Base-by-base conservation (phyloP, 2,888 invertebrate genomes). In the Tenodera sinensis region DNA sequence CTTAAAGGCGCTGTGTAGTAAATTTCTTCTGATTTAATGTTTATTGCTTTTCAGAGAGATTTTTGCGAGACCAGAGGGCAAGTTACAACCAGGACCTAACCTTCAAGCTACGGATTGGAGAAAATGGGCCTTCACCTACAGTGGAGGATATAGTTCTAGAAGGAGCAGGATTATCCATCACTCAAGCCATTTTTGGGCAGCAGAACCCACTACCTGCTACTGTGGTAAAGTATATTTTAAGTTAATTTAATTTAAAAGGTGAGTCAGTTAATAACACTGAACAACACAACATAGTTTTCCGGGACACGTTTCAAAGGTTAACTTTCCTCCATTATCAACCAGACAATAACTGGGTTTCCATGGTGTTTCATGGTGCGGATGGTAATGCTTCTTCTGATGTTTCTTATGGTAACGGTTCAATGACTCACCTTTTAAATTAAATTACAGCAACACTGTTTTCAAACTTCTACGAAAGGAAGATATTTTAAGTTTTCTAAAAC, bases 11-110 rank as follows among this genome's bases (percentile, higher is more conserved):
- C 7, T 34, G 54, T 71, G 20, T 71, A 71, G 3, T 71, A 71
- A 7, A 71, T 71, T 71, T 3, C 20, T 30, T 28, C n/a, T 87
- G 71, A 54, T 54, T 83, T 15, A 9, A 20, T 20, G 85, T 90
- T 89, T 83, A 89, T 89, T 85, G 27, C 25, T 91, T 92, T 92
- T 27, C 92, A 92, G 97, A 96, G 89, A 96, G 97, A 92, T 99
- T 97, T 93, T 94, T 98, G 47, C 97, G 98, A 0, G 98, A 99
- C 92, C 98, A 98, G 92, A 94, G 98, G 88, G 96, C 97, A 87
- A 98, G 98, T 1, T 99, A 99, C 94, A 99, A 99, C 93, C 98
- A 98, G 92, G 95, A 97, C 91, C 93, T 99, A 85, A 96, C 96
- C 90, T 99, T 99, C 93, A 97, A 96, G n/a, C 94, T 99, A 85